Percentiles rank a stretch among this genome's conserved stretches.
phyloP scores from a whole-genome alignment of 2,113 vertebrate genomes.

The Hypocryptadius cinnamomeus region DNA sequence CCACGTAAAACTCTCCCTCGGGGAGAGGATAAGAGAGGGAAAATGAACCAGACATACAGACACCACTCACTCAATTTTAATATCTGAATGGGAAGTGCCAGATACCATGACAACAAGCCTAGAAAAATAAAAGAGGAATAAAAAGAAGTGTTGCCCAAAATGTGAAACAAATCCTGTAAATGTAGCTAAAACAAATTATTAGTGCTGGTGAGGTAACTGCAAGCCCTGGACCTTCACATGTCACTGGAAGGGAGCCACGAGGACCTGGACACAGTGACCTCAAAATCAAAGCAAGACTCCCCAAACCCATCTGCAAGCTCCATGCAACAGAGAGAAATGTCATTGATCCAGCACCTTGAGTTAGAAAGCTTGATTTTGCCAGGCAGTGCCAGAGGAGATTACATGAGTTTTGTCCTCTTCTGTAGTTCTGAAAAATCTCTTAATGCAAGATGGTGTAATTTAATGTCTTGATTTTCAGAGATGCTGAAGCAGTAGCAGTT shows the following conservation, averaged over 20 bases:
- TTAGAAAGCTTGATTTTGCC: not conserved
- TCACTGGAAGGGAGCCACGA: not conserved
- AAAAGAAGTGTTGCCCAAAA: not conserved
- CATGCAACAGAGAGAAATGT: not conserved
- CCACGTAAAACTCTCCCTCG: slow-evolving; percentile 33
- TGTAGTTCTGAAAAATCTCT: not conserved
- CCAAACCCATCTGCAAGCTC: not conserved
- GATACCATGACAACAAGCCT: slow-evolving; percentile 53
- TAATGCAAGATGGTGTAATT: not conserved
- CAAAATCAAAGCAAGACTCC: not conserved
- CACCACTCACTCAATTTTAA: slow-evolving; percentile 52
- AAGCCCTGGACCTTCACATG: not conserved
- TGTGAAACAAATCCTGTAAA: not conserved
- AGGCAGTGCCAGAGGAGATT: not conserved
- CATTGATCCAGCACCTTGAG: not conserved
- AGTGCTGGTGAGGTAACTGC: not conserved
- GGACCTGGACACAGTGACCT: not conserved
- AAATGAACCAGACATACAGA: slow-evolving; percentile 50
- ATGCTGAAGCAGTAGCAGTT: not conserved
- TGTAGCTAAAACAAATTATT: not conserved
- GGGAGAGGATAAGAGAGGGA: slow-evolving; percentile 20
- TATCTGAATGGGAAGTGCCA: slow-evolving; percentile 41
- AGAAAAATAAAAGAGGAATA: not conserved
- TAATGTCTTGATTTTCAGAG: not conserved
- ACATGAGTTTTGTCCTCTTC: not conserved